phyloP scores from a whole-genome alignment of 2,113 vertebrate genomes.

The Crotalus helleri region DNA sequence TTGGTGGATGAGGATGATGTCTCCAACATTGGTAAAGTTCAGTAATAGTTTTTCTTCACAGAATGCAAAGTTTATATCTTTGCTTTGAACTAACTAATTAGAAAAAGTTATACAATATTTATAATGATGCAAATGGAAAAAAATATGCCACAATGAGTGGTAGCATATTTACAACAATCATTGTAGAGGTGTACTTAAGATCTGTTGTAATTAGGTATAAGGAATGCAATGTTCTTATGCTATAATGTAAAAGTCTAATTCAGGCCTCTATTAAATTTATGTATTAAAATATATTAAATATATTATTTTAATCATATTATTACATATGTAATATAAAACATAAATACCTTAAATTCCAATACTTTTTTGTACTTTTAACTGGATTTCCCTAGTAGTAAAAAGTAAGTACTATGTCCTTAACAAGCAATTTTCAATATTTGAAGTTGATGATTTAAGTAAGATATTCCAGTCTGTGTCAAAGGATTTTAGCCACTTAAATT shows the following conservation, averaged over 20 bases:
- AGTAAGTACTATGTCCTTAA: neutral
- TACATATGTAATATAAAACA: neutral
- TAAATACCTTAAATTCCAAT: neutral
- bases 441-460: constrained; percentile 38
- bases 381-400: constrained; percentile 18
- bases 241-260: neutral
- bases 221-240: neutral
- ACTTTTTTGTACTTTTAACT: constrained; percentile 5
- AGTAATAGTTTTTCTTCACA: neutral
- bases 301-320: neutral
- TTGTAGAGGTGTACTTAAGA: neutral
- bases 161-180: neutral
- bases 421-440: constrained; percentile 39
- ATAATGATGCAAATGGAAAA: neutral
- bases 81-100: neutral
- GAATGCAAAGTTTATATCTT: neutral
- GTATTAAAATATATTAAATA: constrained; percentile 18
- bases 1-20: neutral
- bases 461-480: constrained; percentile 22
- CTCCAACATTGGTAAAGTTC: neutral
- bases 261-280: neutral
- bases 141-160: fast-evolving
- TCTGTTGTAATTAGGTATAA: neutral
- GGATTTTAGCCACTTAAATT: constrained; percentile 29
- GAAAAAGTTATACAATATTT: neutral